Base-by-base conservation (phyloP, 2,113 vertebrate genomes). In the Tyrannus savana region DNA sequence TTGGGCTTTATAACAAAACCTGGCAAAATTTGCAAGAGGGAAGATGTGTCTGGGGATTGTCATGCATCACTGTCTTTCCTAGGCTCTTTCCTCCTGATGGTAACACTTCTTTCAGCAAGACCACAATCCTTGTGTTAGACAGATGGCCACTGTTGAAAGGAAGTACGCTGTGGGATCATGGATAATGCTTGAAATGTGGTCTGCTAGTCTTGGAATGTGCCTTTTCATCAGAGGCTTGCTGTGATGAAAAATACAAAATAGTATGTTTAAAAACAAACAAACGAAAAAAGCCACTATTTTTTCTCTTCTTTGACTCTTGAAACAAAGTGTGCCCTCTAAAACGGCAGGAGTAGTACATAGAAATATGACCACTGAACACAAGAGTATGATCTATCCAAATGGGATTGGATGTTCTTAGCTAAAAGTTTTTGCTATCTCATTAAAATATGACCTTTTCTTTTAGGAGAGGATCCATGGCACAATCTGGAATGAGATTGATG, bases 401-500 rank as follows among this genome's bases (percentile, higher is more conserved):
- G 22, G 27, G 9, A 44, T 30, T 86, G 47, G 19, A 44, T 77
- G 19, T 37, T 71, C 37, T 80, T 76, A 75, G 42, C 17, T 80
- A 78, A 63, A 90, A 73, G 12, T 12, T 75, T 95, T 82, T 72
- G 12, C 25, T 84, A 1, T 67, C 39, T 82, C n/a, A 19, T 83
- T 78, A 83, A 95, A 92, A 42, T 72, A 33, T 33, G 8, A 53
- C 8, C 3, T 90, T 93, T 79, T 77, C 25, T 74, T 67, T 62
- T 92, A 99, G 99, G 99, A 99, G 62, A 98, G 99, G 95, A 98
- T 99, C 94, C 98, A 98, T 49, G 98, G 98, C 77, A 99, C 99
- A 33, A 98, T 99, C 82, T 99, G 99, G 99, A 98, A 98, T 84
- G 99, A 99, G 78, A 99, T 99, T 15, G 99, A 99, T 92, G 99